Evolutionary conservation across 2,113 vertebrate genomes (phyloP), one percentile per base, ranked within the genome.

Genomic region (Phyllopteryx taeniolatus): DNA sequence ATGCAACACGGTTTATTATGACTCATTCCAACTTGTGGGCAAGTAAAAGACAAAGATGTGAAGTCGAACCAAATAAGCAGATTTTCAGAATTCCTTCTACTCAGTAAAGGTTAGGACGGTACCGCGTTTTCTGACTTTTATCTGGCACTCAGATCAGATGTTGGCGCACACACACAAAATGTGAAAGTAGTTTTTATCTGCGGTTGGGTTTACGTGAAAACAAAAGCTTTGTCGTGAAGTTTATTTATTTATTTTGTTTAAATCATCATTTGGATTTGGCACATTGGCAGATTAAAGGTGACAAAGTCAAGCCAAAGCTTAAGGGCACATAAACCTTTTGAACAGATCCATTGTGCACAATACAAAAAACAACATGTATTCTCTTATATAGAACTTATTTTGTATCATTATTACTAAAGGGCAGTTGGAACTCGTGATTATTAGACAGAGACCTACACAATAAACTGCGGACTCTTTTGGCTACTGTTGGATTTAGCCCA

Each of bases 141-240:
- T 72, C 74, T 79, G 83, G 76, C 74, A 84, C 83, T 31, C 49
- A 49, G 49, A 84, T 74, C 53, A 74, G 33, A 62, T 64, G 56
- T 61, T 81, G 74, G 47, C n/a, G 19, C 47, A 12, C 66, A 51
- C 66, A 2, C 7, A 56, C 15, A 20, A 31, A 53, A 39, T 27
- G 42, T 67, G 22, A 64, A 46, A 53, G 63, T 5, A 62, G 19
- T 65, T 61, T 66, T 69, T 51, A 42, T 62, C 20, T 7, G 11
- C 62, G 42, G 53, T 71, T 63, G 17, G 2, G 15, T 11, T 68
- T 65, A 65, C 12, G 57, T 0, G 2, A 73, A 79, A 73, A 19
- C 14, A 72, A 72, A 59, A 5, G 6, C 20, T 59, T 57, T 22
- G 67, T 59, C 33, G 42, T 67, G 3, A 1, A 5, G 7, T 39